These are phyloP conservation scores for Phrynocephalus forsythii DNA, from an alignment of 2,797 vertebrate species.

Conservation along the genomic window DNA sequence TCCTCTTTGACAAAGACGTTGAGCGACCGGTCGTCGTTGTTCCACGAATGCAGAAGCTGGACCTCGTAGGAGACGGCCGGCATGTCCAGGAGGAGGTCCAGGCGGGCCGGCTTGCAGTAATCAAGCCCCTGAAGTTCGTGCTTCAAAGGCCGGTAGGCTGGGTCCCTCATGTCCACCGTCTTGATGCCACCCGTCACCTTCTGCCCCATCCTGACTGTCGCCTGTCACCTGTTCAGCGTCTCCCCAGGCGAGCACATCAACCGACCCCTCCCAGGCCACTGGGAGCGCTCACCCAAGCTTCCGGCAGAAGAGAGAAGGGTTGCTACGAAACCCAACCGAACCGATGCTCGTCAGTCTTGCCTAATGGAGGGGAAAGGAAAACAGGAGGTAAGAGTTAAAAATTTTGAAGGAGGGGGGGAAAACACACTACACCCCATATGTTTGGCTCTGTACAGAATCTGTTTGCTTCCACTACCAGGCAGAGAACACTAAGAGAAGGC, in stretches of 20 bases:
- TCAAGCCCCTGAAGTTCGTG: conserved; percentile 93
- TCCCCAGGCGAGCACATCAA: conserved; percentile 71
- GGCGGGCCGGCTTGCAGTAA: conserved; percentile 91
- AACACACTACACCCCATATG: rapidly evolving
- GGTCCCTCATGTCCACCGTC: conserved; percentile 97
- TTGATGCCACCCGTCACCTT: conserved; percentile 98
- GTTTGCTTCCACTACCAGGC: background rate
- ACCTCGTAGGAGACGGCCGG: conserved; percentile 84
- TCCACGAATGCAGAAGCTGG: conserved; percentile 95
- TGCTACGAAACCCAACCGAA: conserved; percentile 58
- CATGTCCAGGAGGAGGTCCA: conserved; percentile 97
- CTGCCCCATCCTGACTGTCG: conserved; percentile 88
- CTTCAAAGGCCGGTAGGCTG: conserved; percentile 90
- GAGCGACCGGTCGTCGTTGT: conserved; percentile 94
- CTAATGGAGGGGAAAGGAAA: conserved; percentile 74
- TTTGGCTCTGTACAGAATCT: background rate
- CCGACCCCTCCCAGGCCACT: conserved; percentile 50
- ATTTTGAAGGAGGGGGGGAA: conserved; percentile 6
- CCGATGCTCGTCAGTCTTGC: conserved; percentile 56
- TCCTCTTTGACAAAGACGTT: conserved; percentile 99
- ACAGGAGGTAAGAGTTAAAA: conserved; percentile 47
- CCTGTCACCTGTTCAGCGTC: conserved; percentile 49
- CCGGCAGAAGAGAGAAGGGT: conserved; percentile 42
- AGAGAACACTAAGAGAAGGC: background rate
- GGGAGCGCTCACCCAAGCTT: conserved; percentile 64